Conservation (phyloP, 1,140 invertebrate genomes). For the Micrasema longulum region DNA sequence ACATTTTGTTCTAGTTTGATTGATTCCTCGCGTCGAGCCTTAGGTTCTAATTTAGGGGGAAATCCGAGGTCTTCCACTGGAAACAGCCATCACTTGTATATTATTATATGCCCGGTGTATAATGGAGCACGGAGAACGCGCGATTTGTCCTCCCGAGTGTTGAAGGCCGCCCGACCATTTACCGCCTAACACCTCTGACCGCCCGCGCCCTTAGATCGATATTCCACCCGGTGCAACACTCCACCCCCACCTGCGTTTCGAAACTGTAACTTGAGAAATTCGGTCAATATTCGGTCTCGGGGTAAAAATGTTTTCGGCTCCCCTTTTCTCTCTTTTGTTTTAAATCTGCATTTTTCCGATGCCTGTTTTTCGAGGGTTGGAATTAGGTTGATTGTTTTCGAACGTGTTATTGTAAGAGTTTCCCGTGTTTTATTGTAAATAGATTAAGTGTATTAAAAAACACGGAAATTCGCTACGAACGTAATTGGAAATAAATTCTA, state of each 20-base stretch:
- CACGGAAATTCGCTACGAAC: too few species aligned
- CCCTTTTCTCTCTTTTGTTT: too few species aligned
- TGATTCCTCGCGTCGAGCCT: constrained; percentile 2
- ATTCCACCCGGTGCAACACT: constrained; percentile 22
- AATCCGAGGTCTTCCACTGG: constrained; percentile 11
- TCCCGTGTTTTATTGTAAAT: too few species aligned
- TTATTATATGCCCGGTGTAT: background rate
- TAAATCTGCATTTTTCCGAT: too few species aligned
- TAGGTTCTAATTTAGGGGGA: constrained; percentile 27
- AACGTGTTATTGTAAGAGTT: too few species aligned
- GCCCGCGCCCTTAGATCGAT: constrained; percentile 29
- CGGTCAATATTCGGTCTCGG: too few species aligned
- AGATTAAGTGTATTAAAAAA: too few species aligned
- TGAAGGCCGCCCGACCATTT: constrained; percentile 22
- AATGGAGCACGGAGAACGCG: constrained; percentile 6
- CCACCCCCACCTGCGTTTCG: constrained; percentile 22
- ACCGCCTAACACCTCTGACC: constrained; percentile 8
- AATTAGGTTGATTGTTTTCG: too few species aligned
- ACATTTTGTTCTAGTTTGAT: too few species aligned
- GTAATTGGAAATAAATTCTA: too few species aligned
- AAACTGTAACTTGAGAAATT: constrained; percentile 6
- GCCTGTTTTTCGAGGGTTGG: too few species aligned
- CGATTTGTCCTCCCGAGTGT: constrained; percentile 34
- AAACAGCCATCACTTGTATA: constrained; percentile 13
- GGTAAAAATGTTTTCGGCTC: too few species aligned